These are phyloP conservation scores for Pristionchus maxplancki DNA, from an alignment of 2,888 invertebrate species.

Conservation along the genomic window DNA sequence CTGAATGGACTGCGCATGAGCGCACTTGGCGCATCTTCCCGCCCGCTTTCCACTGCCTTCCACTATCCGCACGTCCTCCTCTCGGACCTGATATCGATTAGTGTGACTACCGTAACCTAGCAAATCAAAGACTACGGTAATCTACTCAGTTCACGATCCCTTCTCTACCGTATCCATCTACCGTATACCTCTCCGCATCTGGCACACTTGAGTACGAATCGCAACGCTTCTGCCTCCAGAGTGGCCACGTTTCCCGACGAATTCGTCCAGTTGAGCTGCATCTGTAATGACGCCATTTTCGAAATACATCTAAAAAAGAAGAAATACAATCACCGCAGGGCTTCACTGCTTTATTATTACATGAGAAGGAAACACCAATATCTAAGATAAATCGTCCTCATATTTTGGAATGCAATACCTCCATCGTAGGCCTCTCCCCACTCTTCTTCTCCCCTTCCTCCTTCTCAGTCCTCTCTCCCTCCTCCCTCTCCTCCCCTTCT, in stretches of 20 bases:
- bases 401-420: not conserved
- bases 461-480: not conserved
- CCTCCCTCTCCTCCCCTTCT: slow-evolving; percentile 18
- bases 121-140: not conserved
- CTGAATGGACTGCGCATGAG: slow-evolving; percentile 48
- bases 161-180: no score
- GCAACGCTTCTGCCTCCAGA: slow-evolving; percentile 34
- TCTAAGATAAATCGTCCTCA: no score
- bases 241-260: slow-evolving; percentile 48
- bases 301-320: no score
- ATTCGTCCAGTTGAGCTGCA: slow-evolving; percentile 51
- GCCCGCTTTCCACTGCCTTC: slow-evolving; percentile 30
- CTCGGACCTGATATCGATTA: slow-evolving; percentile 3
- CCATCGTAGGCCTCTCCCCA: slow-evolving; percentile 26
- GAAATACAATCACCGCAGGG: not conserved
- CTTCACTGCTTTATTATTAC: no score
- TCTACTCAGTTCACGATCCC: not conserved
- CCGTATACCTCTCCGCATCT: slow-evolving; percentile 50
- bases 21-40: slow-evolving; percentile 43
- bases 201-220: slow-evolving; percentile 50
- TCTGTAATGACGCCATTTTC: slow-evolving; percentile 4
- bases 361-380: no score
- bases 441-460: slow-evolving; percentile 33
- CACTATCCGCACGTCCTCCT: slow-evolving; percentile 23
- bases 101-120: not conserved